Base-by-base conservation (phyloP, 1,140 invertebrate genomes). In the Drosophila funebris region DNA sequence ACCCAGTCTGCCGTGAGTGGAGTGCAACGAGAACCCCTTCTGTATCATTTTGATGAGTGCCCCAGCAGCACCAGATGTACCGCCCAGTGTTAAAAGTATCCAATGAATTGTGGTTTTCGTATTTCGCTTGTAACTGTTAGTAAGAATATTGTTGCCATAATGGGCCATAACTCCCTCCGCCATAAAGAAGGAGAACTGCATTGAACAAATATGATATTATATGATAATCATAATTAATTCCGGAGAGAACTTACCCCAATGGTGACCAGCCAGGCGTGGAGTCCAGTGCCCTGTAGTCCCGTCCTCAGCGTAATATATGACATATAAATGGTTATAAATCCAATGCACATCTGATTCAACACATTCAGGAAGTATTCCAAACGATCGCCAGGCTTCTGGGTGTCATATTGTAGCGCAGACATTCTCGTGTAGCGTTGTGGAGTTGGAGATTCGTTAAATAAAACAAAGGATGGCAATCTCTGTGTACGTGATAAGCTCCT, bases 91-190 rank as follows among this genome's bases (percentile, higher is more conserved):
- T 4, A 90, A 57, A 1, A 91, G 43, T 1, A 91, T 60, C 90
- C 90, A 91, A 43, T 91, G 90, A 9, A 91, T 91, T 6, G 79
- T 90, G 4, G 90, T 91, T 46, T 91, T 91, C 0, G 83, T 83
- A 4, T 44, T 73, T 3, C 90, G 77, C 22, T 75, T 80, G 16
- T 83, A 90, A 13, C 69, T 68, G 27, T 79, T 76, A 2, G 87
- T 90, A 11, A 91, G 41, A 1, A 90, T 77, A 62, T 91, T 91
- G 27, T 75, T 77, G 14, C 70, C 70, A 44, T 91, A 91, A 36
- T 91, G 85, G 9, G 78, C 70, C 90, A 91, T 91, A 4, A 91
- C 76, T 4, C 85, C 90, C 44, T 91, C 80, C 16, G 90, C 90
- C 90, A 91, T 90, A 0, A 91, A 76, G 46, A 91, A 82, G 3